These are phyloP conservation scores for Antheraea pernyi DNA, from an alignment of 1,140 invertebrate species.

Conservation along the genomic window DNA sequence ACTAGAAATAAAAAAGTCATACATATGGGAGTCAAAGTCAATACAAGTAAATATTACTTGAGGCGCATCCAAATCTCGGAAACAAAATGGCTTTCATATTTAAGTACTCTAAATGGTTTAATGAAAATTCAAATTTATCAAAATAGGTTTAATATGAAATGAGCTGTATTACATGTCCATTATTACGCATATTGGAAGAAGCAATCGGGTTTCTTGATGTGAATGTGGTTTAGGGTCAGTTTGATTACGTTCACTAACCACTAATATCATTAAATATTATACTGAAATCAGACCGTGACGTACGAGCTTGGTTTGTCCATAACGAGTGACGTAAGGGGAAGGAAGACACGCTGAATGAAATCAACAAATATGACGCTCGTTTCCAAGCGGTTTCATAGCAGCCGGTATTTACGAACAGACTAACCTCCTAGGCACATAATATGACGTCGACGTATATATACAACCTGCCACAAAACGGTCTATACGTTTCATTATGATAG, in stretches of 20 bases:
- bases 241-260: not conserved
- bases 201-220: not conserved
- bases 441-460: not conserved
- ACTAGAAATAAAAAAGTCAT: too few species aligned
- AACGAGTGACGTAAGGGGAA: constrained; percentile 41
- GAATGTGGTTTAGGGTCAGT: not conserved
- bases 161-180: not conserved
- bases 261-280: constrained; percentile 17
- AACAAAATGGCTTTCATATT: too few species aligned
- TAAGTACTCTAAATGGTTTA: too few species aligned
- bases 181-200: not conserved
- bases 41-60: too few species aligned
- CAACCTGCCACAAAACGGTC: not conserved
- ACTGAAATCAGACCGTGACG: constrained; percentile 35
- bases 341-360: constrained; percentile 13
- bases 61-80: too few species aligned
- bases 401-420: constrained; percentile 2
- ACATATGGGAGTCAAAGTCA: too few species aligned
- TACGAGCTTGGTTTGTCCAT: constrained; percentile 24
- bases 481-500: not conserved
- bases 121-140: too few species aligned
- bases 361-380: constrained; percentile 15
- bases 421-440: constrained; percentile 2
- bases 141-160: too few species aligned
- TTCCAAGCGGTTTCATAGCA: constrained; percentile 4